Evolutionary conservation across 1,140 invertebrate species (phyloP), one percentile per base, ranked within the genome.

Genomic region (Macrobrachium rosenbergii): DNA sequence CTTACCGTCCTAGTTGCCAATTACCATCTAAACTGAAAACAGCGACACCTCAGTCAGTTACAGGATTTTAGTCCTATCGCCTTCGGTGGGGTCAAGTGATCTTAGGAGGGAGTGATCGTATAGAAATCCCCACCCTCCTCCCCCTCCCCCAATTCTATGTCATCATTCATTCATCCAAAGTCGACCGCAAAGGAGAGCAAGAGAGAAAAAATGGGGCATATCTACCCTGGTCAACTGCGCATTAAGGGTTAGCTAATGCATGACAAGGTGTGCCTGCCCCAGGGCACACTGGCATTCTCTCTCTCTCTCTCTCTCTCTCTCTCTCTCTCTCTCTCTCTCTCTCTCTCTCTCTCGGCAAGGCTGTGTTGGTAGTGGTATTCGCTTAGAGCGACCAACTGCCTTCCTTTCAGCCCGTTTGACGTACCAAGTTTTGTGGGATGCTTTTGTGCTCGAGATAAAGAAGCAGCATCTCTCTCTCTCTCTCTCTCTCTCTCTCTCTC

Each of bases 401-500:
- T 52, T 52, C 52, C 52, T 52, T 52, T 52, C 52, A 52, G 52
- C 52, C 52, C 52, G 52, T 52, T 52, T 52, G 52, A 52, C 52
- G 52, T 52, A 52, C 52, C 52, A 52, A 8, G 7, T 52, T 52
- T 52, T 52, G 52, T 12, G 52, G 7, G 52, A 52, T 52, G 52
- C 52, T 52, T 52, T 8, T 52, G 52, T 12, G 52, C n/a, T 77
- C 14, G 21, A 77, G 43, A 2, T 37, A 63, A 37, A 52, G 78
- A 23, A 43, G 59, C 52, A 37, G 43, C 75, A 45, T 77, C 7
- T 52, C 75, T 52, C 75, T 52, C 75, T 52, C 75, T 52, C 75
- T 52, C 43, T 52, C 75, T 45, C 75, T 52, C 75, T 77, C 78
- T 80, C 78, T 80, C 78, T 37, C 60, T 63, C 58, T 60, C 76